Conservation (phyloP, 2,797 vertebrate genomes). For the Xiphorhynchus erythropygius region DNA sequence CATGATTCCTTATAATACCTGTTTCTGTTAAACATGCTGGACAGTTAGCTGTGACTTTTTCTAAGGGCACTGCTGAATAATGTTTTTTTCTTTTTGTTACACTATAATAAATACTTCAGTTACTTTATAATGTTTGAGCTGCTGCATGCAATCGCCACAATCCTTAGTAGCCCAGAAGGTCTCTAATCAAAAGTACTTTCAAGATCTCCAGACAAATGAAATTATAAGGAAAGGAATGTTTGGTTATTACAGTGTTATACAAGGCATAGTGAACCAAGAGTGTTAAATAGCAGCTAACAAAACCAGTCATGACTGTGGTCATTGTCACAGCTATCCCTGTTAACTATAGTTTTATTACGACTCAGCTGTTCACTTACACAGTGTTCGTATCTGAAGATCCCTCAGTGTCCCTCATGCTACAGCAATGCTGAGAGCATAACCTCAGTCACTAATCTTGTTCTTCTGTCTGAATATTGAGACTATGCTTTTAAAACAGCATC, state of each 20-base stretch:
- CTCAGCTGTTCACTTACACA: background rate
- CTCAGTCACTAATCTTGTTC: background rate
- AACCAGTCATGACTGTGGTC: background rate
- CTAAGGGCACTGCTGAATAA: background rate
- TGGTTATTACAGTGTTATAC: background rate
- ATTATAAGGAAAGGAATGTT: background rate
- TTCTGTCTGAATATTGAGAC: background rate
- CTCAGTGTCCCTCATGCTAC: rapidly evolving
- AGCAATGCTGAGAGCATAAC: background rate
- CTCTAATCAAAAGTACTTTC: background rate
- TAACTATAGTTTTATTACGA: background rate
- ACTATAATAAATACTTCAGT: background rate
- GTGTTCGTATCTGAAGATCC: background rate
- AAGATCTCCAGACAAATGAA: background rate
- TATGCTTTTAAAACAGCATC: background rate
- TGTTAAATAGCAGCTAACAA: background rate
- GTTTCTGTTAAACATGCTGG: background rate
- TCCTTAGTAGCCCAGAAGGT: background rate
- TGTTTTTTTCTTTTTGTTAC: background rate
- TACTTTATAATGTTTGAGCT: background rate
- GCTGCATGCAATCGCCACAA: background rate
- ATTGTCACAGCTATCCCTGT: background rate
- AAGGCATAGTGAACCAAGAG: background rate
- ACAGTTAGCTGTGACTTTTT: background rate
- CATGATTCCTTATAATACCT: background rate